A percentile compares a stretch with the other conserved stretches of the same genome.
Conservation (phyloP, 2,888 invertebrate species). For the Phragmatobia fuliginosa region DNA sequence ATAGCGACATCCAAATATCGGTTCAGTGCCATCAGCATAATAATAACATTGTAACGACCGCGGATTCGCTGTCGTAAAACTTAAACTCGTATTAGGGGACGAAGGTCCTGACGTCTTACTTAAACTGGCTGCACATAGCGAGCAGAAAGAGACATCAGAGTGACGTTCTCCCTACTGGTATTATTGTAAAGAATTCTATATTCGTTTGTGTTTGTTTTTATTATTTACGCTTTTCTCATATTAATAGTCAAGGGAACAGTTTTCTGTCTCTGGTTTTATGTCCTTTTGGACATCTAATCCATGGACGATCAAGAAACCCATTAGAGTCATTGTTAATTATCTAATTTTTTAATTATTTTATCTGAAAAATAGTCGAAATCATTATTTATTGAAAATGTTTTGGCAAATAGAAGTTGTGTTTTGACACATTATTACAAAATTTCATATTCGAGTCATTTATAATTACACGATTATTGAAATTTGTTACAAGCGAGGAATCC, state of each 20-base stretch:
- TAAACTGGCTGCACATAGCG: conserved; percentile 8
- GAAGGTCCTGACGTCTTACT: conserved; percentile 56
- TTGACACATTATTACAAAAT: not conserved
- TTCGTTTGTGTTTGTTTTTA: not conserved
- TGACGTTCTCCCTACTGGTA: not conserved
- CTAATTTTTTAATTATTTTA: too few relatives aligned
- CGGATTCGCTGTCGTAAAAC: conserved; percentile 54
- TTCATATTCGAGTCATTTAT: not conserved
- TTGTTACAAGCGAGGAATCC: not conserved
- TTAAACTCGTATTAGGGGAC: conserved; percentile 62
- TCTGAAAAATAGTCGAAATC: too few relatives aligned
- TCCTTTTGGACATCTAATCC: too few relatives aligned
- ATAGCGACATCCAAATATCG: conserved; percentile 41
- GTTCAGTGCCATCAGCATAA: conserved; percentile 42
- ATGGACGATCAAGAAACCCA: not conserved
- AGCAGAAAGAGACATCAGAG: not conserved
- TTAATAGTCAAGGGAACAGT: too few relatives aligned
- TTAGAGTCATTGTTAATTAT: not conserved
- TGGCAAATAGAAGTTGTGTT: not conserved
- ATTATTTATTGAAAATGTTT: not conserved
- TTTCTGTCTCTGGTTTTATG: too few relatives aligned
- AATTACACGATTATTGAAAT: not conserved
- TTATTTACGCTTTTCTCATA: not conserved
- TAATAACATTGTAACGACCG: conserved; percentile 45
- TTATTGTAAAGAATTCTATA: not conserved